Conservation (phyloP, 2,113 vertebrate genomes). For the Salvelinus namaycush region DNA sequence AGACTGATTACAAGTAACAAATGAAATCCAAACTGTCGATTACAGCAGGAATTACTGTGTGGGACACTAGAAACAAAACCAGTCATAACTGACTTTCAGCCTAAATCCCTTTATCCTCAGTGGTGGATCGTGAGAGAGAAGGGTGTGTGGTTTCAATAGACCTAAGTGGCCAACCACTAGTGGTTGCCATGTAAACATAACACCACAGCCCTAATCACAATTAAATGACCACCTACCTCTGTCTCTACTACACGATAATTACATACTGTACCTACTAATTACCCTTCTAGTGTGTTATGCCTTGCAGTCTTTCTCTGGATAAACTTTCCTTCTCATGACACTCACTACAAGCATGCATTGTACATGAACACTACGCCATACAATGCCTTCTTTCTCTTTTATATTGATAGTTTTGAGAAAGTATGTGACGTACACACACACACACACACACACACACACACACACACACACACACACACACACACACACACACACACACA, state of each 20-base stretch:
- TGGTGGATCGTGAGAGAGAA: not conserved
- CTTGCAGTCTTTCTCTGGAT: too few species aligned
- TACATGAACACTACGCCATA: not conserved
- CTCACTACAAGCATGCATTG: not conserved
- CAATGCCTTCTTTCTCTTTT: not conserved
- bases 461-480: too few species aligned
- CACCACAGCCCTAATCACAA: not conserved
- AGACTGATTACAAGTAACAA: not conserved
- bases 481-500: too few species aligned
- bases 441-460: too few species aligned
- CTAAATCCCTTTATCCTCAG: not conserved
- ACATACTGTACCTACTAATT: too few species aligned
- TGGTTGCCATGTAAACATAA: not conserved
- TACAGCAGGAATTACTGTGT: not conserved
- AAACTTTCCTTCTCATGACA: not conserved
- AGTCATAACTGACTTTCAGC: not conserved
- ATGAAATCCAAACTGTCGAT: not conserved
- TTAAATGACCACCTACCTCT: too few species aligned
- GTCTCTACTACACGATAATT: too few species aligned
- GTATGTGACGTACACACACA: not conserved
- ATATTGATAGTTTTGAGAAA: not conserved
- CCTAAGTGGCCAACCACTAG: not conserved
- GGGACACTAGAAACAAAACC: not conserved
- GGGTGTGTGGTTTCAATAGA: not conserved
- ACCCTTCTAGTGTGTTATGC: too few species aligned